These are phyloP conservation scores for Conus canariensis DNA, from an alignment of 2,888 invertebrate genomes.

Conservation along the genomic window DNA sequence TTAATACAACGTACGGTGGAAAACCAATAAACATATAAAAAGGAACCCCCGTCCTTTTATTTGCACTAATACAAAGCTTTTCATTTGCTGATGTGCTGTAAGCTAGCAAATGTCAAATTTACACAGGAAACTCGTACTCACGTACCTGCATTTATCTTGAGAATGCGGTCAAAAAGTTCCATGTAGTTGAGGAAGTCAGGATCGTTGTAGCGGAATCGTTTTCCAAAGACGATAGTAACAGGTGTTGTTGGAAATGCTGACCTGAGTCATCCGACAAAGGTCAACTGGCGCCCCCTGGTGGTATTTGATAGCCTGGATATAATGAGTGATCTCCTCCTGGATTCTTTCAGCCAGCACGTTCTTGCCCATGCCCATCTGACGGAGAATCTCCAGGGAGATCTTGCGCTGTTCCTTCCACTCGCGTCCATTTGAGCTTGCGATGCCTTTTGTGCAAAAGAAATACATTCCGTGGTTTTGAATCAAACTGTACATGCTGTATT, in stretches of 20 bases:
- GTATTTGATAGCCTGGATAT: conserved; percentile 7
- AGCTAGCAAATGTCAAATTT: too few relatives aligned
- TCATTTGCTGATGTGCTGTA: too few relatives aligned
- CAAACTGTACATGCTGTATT: too few relatives aligned
- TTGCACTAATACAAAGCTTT: too few relatives aligned
- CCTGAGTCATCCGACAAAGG: conserved; percentile 28
- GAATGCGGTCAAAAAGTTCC: not conserved
- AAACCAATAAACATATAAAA: too few relatives aligned
- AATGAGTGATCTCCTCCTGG: conserved; percentile 38
- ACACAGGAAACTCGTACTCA: not conserved
- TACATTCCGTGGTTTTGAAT: too few relatives aligned
- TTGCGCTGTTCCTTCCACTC: conserved; percentile 33
- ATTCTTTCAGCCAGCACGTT: conserved; percentile 43
- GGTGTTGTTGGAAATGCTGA: conserved; percentile 42
- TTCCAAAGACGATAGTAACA: conserved; percentile 48
- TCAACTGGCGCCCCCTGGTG: conserved; percentile 29
- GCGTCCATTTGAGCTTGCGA: not conserved
- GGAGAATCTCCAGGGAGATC: conserved; percentile 31
- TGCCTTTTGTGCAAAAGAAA: not conserved
- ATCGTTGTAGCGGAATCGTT: conserved; percentile 49
- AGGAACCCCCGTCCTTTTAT: too few relatives aligned
- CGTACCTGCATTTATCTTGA: not conserved
- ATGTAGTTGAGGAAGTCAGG: conserved; percentile 1
- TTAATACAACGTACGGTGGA: too few relatives aligned
- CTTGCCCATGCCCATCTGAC: conserved; percentile 44